Evolutionary conservation across 2,888 invertebrate species (phyloP), one percentile per base, ranked within the genome.

Genomic region (Caenorhabditis virilis): DNA sequence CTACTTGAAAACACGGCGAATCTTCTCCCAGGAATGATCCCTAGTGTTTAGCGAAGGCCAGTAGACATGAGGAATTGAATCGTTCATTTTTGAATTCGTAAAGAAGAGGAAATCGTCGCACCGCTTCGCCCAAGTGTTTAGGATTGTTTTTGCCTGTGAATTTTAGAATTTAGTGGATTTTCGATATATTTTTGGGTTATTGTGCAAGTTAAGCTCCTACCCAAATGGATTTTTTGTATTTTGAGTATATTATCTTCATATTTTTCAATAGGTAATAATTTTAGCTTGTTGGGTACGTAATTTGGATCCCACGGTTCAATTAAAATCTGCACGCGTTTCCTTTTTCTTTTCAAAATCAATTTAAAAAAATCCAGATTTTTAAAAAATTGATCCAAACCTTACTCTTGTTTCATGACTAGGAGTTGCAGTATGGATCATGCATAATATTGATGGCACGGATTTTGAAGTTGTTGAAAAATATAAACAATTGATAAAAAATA

Each of bases 11-110:
- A 76, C 64, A 35, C 69, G 47, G 16, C 77, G 55, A 30, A 78
- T 77, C 48, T 78, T 78, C 53, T 78, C 78, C 78, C 78, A 78
- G 11, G 74, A 74, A 47, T 78, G 77, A 47, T 77, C 76, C 45
- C 78, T 60, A 13, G 60, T 57, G 22, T 52, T 45, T 42, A 77
- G 38, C 15, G 56, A 48, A 16, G 78, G 73, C 55, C 65, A 78
- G 41, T 65, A 72, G 15, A 78, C 58, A 49, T 77, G 76, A 6
- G 76, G 73, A 38, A 76, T 69, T 2, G 61, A 61, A n/a, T 47
- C 39, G 20, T 63, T 51, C 68, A 78, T 72, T 23, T 64, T 68
- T 0, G 78, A 72, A 56, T 78, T 69, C 1, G 73, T 78, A 56
- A 78, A 78, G 36, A 78, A 76, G 5, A 78, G 39, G 30, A 63